Evolutionary conservation across 2,888 invertebrate species (phyloP), one percentile per base, ranked within the genome.

Genomic region (Lepas anatifera): DNA sequence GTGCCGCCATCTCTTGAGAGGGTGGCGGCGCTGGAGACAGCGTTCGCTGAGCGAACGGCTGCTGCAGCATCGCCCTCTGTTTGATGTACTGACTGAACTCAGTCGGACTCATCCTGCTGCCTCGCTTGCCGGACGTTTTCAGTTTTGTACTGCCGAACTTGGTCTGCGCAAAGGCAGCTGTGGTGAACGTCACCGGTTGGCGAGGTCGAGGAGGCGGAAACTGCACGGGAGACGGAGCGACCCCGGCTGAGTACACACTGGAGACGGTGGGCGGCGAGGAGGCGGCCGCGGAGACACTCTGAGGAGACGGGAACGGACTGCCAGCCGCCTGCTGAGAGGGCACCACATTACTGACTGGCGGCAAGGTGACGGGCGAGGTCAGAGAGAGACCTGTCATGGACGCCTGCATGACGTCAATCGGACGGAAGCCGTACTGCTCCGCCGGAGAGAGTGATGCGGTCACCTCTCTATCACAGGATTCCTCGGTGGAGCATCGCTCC

Each of bases 121-220:
- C 90, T 78, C 92, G 86, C 69, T 74, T 74, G 85, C 89, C 93
- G 86, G 89, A 94, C 77, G 94, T 94, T 84, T 96, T 96, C 78
- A 97, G 86, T 84, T 97, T 97, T 80, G 97, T 97, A 82, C 95
- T 95, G 79, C 97, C 97, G 82, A 98, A 98, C 83, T 97, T 97
- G 77, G 97, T 98, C 85, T 96, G 95, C 79, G 97, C 97, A 85
- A 97, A 97, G 71, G 94, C 93, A 75, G 96, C 96, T 70, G 97
- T 96, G 74, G 97, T 96, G 83, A 96, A 94, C 74, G 92, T 93
- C 75, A 92, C 85, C 71, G 92, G 92, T 74, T 90, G 72, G 58
- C 73, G 71, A 29, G 71, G 71, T 69, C 74, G 73, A 43, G 68
- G 74, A n/a, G 48, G 8, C 16, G 73, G 72, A 6, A 18, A 32